Evolutionary conservation across 2,888 invertebrate species (phyloP).

Genomic region (Ryuthela nishihirai): DNA sequence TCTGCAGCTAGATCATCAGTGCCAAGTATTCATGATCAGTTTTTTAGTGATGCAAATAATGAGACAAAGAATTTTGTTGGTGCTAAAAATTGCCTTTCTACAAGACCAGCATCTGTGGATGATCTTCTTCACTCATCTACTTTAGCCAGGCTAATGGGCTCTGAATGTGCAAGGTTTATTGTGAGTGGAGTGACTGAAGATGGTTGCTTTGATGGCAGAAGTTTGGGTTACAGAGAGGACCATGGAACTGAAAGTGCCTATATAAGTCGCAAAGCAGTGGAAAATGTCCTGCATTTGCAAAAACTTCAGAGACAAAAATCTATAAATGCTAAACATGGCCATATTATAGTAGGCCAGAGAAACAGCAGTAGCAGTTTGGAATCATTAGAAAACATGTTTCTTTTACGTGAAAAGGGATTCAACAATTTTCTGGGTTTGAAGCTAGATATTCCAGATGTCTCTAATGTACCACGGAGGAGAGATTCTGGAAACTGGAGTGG

Average conservation of each 20-base stretch:
- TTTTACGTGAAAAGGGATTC: conserved; percentile 16
- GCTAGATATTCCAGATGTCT: conserved; percentile 65
- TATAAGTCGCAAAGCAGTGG: conserved; percentile 69
- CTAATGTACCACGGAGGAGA: conserved; percentile 64
- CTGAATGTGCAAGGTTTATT: not conserved
- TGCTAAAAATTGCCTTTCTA: no score
- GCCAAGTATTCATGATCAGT: no score
- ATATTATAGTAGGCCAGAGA: conserved; percentile 29
- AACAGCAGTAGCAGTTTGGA: conserved; percentile 42
- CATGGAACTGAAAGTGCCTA: conserved; percentile 52
- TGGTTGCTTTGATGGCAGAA: not conserved
- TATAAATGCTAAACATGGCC: conserved; percentile 28
- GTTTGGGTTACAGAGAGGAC: not conserved
- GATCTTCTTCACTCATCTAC: conserved; percentile 1
- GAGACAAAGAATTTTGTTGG: no score
- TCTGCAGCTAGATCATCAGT: no score
- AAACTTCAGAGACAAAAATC: conserved; percentile 42
- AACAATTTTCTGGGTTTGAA: conserved; percentile 7
- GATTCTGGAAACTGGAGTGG: conserved; percentile 92
- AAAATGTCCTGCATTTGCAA: conserved; percentile 63
- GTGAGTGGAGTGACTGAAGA: not conserved
- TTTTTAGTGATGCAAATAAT: no score
- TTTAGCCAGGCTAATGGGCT: no score
- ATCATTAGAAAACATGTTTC: conserved; percentile 40
- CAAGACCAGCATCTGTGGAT: conserved; percentile 3